Evolutionary conservation across 2,113 vertebrate species (phyloP).

Genomic region (Vidua macroura): DNA sequence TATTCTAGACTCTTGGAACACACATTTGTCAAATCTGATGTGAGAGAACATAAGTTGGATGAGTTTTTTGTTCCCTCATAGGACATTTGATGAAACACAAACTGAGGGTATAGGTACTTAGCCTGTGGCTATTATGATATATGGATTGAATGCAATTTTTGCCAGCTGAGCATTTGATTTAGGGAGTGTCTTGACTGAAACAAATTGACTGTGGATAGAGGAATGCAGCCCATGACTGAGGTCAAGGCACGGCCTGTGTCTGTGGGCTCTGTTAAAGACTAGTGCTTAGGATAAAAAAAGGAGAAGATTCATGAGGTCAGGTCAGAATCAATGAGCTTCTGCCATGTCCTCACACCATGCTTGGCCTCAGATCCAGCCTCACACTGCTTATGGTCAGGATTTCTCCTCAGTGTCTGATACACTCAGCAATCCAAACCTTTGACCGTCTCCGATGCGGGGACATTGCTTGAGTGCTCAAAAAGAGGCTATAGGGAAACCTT

Average conservation of each 20-base stretch:
- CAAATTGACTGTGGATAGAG: background rate
- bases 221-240: background rate
- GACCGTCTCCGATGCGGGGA: fast-evolving
- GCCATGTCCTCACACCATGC: background rate
- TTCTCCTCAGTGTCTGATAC: background rate
- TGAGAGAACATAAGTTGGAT: background rate
- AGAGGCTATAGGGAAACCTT: background rate
- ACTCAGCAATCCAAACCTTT: background rate
- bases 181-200: background rate
- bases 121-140: background rate
- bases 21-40: background rate
- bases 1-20: background rate
- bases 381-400: background rate
- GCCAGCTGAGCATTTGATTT: background rate
- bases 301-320: background rate
- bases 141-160: background rate
- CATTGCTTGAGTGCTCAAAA: background rate
- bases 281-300: background rate
- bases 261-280: background rate
- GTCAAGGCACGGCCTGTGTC: background rate
- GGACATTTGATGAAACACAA: background rate
- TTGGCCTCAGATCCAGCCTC: background rate
- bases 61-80: background rate
- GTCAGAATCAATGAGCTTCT: background rate
- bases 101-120: background rate